Conservation (phyloP, 1,140 invertebrate genomes). For the Drosophila parvula region DNA sequence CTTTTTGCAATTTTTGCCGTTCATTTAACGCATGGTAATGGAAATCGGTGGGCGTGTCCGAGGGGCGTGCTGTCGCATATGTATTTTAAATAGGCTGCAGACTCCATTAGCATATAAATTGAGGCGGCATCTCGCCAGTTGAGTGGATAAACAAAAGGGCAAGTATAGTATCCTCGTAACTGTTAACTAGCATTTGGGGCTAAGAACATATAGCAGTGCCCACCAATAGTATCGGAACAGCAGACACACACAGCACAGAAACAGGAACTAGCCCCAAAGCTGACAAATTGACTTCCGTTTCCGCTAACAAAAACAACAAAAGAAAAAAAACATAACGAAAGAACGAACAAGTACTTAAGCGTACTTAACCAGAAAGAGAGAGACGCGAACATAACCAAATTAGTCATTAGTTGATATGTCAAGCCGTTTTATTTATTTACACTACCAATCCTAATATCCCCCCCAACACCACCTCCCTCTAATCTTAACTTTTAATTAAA, state of each 20-base stretch:
- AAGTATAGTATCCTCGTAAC: too few relatives aligned
- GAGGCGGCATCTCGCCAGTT: slow-evolving; percentile 52
- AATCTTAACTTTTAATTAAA: slow-evolving; percentile 64
- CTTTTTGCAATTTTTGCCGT: slow-evolving; percentile 39
- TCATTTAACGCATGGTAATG: slow-evolving; percentile 45
- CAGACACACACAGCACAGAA: too few relatives aligned
- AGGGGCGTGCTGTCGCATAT: slow-evolving; percentile 63
- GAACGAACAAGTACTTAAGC: slow-evolving; percentile 45
- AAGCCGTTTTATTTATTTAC: slow-evolving; percentile 67
- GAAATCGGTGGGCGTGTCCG: not conserved
- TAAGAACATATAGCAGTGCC: slow-evolving; percentile 23
- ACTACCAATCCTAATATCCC: not conserved
- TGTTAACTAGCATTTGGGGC: slow-evolving; percentile 53
- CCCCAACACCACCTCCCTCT: slow-evolving; percentile 24
- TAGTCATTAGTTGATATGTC: slow-evolving; percentile 80
- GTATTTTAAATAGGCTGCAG: slow-evolving; percentile 74
- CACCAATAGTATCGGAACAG: slow-evolving; percentile 19
- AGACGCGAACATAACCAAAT: slow-evolving; percentile 79
- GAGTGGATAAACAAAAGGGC: slow-evolving; percentile 45
- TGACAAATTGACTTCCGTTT: slow-evolving; percentile 83
- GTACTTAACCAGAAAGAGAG: slow-evolving; percentile 39
- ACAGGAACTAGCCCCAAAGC: slow-evolving; percentile 52
- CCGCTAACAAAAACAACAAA: slow-evolving; percentile 30
- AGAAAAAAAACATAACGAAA: slow-evolving; percentile 19
- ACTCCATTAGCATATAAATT: slow-evolving; percentile 78